These are phyloP conservation scores for Megastigmus dorsalis DNA, from an alignment of 2,888 invertebrate species.

Conservation along the genomic window DNA sequence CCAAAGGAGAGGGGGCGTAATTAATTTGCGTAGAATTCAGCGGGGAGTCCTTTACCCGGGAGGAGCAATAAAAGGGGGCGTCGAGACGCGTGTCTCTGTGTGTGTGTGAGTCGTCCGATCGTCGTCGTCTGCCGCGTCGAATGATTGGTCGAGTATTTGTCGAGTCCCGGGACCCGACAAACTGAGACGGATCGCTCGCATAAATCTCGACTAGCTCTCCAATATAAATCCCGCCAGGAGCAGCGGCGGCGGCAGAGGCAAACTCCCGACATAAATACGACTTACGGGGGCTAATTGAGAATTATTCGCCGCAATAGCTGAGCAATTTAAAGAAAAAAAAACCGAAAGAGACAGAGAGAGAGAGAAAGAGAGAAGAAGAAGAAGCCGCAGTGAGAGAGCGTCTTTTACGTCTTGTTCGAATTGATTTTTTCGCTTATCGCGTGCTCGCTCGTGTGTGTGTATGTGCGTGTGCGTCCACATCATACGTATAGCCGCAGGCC, in stretches of 20 bases:
- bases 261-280: conserved; percentile 71
- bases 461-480: too few species aligned
- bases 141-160: conserved; percentile 16
- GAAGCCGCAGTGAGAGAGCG: background rate
- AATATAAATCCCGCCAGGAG: conserved; percentile 72
- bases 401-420: background rate
- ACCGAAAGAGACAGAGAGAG: too few species aligned
- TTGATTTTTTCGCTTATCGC: conserved; percentile 24
- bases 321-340: too few species aligned
- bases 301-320: conserved; percentile 72
- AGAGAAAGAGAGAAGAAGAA: background rate
- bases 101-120: background rate
- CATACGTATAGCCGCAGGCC: too few species aligned
- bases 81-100: background rate
- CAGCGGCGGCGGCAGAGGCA: conserved; percentile 57
- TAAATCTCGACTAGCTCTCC: conserved; percentile 69
- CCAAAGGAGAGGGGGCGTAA: background rate
- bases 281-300: conserved; percentile 73
- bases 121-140: background rate
- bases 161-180: conserved; percentile 57
- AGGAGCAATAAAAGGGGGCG: conserved; percentile 25
- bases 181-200: conserved; percentile 72
- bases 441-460: conserved; percentile 1
- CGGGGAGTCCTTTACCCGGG: conserved; percentile 28
- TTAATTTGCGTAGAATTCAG: conserved; percentile 34